Conservation (phyloP, 2,797 vertebrate species). For the Heterohyrax brucei region DNA sequence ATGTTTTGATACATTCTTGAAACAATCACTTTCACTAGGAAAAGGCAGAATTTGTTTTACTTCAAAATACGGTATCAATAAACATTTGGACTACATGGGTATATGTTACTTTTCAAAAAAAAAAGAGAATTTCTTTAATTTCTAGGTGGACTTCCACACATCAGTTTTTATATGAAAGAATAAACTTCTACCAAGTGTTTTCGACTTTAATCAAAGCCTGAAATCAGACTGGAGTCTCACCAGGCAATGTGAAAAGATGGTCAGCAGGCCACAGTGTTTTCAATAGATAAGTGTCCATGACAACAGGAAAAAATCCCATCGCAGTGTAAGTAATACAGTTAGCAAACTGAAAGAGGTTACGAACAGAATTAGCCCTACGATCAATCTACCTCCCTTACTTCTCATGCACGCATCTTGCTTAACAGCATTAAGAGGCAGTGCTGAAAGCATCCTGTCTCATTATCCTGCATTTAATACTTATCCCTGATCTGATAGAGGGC, state of each 20-base stretch:
- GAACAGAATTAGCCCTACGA: slow-evolving; percentile 61
- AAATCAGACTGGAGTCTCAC: slow-evolving; percentile 73
- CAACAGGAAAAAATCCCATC: slow-evolving; percentile 79
- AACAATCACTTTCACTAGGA: slow-evolving; percentile 22
- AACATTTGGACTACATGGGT: not conserved
- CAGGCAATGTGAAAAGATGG: slow-evolving; percentile 67
- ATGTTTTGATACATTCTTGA: not conserved
- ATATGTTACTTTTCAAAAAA: slow-evolving; percentile 37
- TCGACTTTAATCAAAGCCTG: slow-evolving; percentile 76
- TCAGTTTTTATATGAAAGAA: slow-evolving; percentile 7
- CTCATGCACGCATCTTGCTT: not conserved
- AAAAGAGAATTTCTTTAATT: slow-evolving; percentile 55
- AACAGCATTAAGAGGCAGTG: not conserved
- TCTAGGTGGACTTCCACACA: not conserved
- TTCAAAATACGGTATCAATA: slow-evolving; percentile 18
- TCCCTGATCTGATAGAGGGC: not conserved
- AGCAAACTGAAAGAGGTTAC: slow-evolving; percentile 76
- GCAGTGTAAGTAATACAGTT: slow-evolving; percentile 39
- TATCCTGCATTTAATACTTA: not conserved
- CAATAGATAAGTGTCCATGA: slow-evolving; percentile 83
- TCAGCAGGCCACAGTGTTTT: slow-evolving; percentile 76
- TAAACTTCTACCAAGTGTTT: slow-evolving; percentile 31
- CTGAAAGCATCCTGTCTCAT: not conserved
- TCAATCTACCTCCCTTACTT: slow-evolving; percentile 60
- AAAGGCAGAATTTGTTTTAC: slow-evolving; percentile 32